Evolutionary conservation across 2,113 vertebrate species (phyloP), one percentile per base, ranked within the genome.

Genomic region (Harpagus bidentatus): DNA sequence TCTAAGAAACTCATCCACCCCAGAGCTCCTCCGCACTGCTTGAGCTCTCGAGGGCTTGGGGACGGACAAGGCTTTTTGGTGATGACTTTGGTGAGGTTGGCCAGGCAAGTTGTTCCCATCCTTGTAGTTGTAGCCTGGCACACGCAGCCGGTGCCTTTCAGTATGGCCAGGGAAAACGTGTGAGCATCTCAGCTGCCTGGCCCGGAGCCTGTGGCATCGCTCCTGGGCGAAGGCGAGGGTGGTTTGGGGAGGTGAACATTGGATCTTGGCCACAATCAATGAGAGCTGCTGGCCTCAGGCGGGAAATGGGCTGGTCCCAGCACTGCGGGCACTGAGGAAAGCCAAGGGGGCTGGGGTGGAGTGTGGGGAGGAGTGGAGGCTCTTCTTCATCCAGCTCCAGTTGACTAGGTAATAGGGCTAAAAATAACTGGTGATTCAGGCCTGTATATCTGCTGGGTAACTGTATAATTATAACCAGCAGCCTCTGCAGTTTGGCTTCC

Each of bases 391-490:
- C 95, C 95, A 96, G 87, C 96, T 93, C 86, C 82, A 94, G 94
- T 97, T 95, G 96, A 97, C 95, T 97, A 97, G 94, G 96, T 96
- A 96, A 97, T 97, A 96, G 87, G 88, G 96, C 96, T 97, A 97
- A 97, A 98, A 97, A 98, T 98, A 97, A 83, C 97, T 82, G 96
- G 91, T 95, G 93, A 98, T 97, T 98, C 93, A 98, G 96, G 96
- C 92, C 96, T 96, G 96, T 92, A 95, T 95, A 95, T 97, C 97
- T 97, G 82, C 95, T 97, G 97, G 89, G 87, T 97, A 96, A 96
- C 94, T 89, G 80, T 98, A 84, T 96, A 97, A 90, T 97, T 97
- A 96, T 97, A 88, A 92, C 94, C 82, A 97, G 90, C 73, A 89
- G 94, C 96, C 96, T 96, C 93, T 96, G 97, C 92, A 82, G 71